Conservation (phyloP, 2,888 invertebrate genomes). For the Eilema caniola region DNA sequence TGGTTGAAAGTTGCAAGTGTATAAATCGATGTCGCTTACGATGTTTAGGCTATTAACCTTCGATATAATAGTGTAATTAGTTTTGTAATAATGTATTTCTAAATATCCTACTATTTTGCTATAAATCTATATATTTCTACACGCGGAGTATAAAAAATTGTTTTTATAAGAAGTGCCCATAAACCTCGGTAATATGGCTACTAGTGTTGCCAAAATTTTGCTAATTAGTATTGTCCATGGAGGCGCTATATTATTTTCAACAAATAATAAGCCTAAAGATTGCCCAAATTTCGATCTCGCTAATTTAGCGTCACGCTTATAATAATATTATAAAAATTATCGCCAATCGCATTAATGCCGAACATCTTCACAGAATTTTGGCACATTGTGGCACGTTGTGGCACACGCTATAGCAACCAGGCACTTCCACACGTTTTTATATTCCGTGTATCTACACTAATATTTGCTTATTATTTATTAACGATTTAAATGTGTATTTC, state of each 20-base stretch:
- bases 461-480: conserved; percentile 37
- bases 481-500: conserved; percentile 18
- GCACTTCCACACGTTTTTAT: conserved; percentile 23
- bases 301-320: too few relatives aligned
- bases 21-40: not conserved
- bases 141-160: not conserved
- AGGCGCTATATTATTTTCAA: not conserved
- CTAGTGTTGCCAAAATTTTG: not conserved
- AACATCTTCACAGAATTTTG: not conserved
- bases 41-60: not conserved
- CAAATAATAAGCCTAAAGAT: not conserved
- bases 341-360: too few relatives aligned
- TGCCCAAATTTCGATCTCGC: too few relatives aligned
- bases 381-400: not conserved
- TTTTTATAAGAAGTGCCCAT: not conserved
- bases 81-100: not conserved
- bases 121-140: not conserved
- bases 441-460: conserved; percentile 15
- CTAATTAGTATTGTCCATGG: not conserved
- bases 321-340: too few relatives aligned
- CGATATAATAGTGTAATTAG: not conserved
- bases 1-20: not conserved
- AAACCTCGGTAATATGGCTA: not conserved
- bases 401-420: not conserved
- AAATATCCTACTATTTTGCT: not conserved